Evolutionary conservation across 2,888 invertebrate species (phyloP), one percentile per base, ranked within the genome.

Genomic region (Ischnus inquisitorius): DNA sequence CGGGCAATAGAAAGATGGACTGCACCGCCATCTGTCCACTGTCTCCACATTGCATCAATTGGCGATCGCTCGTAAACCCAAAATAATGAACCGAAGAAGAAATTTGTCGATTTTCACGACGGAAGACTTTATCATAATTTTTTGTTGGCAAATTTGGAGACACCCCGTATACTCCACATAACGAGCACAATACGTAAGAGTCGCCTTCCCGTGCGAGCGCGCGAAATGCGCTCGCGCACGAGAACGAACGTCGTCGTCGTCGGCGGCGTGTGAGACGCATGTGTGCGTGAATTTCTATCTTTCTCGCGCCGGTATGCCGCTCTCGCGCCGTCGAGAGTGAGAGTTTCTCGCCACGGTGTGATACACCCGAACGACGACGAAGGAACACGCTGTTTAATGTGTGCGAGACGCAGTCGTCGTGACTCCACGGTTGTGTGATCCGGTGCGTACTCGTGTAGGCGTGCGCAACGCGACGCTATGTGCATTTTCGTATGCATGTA

Each of bases 291-390:
- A 19, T 34, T 67, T 48, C 25, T 8, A 25, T 71, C 71, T 39
- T 80, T 39, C 51, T 81, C 72, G 67, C 46, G 48, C 67, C 57
- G 74, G 79, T 60, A 68, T 34, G 74, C 65, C 62, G 75, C 64
- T 68, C 8, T 39, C 67, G 69, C 65, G 57, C 65, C 79, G 79
- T 68, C 48, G 86, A 86, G 85, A 86, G 83, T 79, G 86, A 86
- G 86, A 86, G 86, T 85, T 54, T 77, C 72, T 74, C 72, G 62
- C 46, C 62, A 62, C 62, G 75, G 60, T 69, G 51, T 22, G 54
- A 65, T 79, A 77, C 60, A 34, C 68, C 34, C 34, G 48, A 54
- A 71, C 46, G 67, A 71, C 65, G 69, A 54, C 54, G 60, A n/a
- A 60, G 16, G 64, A 74, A 41, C 67, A 25, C 72, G 12, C 57